Conservation (phyloP, 2,113 vertebrate genomes). For the Mesocricetus auratus region DNA sequence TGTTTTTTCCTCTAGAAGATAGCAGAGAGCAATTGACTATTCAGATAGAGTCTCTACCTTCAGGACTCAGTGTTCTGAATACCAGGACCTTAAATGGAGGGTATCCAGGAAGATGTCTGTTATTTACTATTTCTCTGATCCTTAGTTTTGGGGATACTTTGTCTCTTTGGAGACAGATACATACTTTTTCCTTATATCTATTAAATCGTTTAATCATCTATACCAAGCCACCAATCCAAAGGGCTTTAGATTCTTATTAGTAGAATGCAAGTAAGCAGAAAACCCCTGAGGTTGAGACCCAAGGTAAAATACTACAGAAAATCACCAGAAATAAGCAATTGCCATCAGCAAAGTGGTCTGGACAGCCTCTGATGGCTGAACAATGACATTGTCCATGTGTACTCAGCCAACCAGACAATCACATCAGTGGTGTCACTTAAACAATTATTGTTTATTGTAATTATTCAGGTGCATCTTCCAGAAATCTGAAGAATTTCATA, state of each 20-base stretch:
- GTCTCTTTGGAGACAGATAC: not conserved
- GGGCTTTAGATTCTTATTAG: not conserved
- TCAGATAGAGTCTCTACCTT: not conserved
- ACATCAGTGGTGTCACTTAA: not conserved
- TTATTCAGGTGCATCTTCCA: conserved; percentile 87
- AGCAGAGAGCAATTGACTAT: not conserved
- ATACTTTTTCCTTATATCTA: not conserved
- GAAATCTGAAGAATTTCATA: conserved; percentile 83
- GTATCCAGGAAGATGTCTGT: not conserved
- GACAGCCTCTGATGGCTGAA: not conserved
- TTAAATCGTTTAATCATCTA: not conserved
- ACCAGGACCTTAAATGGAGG: not conserved
- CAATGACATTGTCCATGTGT: not conserved
- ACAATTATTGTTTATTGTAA: conserved; percentile 51
- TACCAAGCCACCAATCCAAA: not conserved
- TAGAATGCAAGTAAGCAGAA: not conserved
- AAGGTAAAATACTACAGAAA: not conserved
- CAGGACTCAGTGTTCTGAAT: not conserved
- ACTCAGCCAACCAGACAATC: not conserved
- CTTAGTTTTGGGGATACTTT: not conserved
- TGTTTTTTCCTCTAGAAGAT: not conserved
- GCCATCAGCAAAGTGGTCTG: no score
- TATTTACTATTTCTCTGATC: not conserved
- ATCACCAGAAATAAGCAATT: not conserved
- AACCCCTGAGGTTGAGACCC: not conserved